Evolutionary conservation across 2,113 vertebrate species (phyloP).

Genomic region (Gallinago media): DNA sequence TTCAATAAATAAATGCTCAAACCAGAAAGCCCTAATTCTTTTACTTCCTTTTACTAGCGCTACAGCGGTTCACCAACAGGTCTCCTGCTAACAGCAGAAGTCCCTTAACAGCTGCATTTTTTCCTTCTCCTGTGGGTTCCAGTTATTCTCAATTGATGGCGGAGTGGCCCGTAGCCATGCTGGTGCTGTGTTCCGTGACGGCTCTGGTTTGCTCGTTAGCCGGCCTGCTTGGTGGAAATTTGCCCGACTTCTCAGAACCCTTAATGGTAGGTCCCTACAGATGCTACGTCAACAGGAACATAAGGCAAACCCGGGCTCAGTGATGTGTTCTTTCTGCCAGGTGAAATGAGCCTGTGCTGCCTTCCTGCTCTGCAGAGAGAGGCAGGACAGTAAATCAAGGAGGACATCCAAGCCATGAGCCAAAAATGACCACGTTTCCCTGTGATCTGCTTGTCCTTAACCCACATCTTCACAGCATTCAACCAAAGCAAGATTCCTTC

Average conservation of each 20-base stretch:
- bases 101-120: not conserved
- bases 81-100: not conserved
- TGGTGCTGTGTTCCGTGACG: slow-evolving; percentile 80
- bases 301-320: not conserved
- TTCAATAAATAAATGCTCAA: not conserved
- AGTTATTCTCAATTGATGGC: slow-evolving; percentile 92
- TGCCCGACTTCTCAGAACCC: slow-evolving; percentile 95
- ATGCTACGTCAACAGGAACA: accelerated
- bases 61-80: not conserved
- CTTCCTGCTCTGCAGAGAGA: not conserved
- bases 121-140: slow-evolving; percentile 48
- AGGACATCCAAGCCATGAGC: not conserved
- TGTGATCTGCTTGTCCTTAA: not conserved
- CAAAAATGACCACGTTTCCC: not conserved
- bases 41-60: not conserved
- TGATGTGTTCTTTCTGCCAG: not conserved
- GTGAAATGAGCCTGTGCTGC: not conserved
- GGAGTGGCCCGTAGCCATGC: slow-evolving; percentile 84
- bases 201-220: slow-evolving; percentile 86
- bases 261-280: slow-evolving; percentile 82
- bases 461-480: not conserved
- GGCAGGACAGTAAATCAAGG: not conserved
- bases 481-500: not conserved
- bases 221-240: slow-evolving; percentile 84
- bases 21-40: not conserved